phyloP scores from a whole-genome alignment of 2,888 invertebrate genomes.

The Cylloceria caligata region DNA sequence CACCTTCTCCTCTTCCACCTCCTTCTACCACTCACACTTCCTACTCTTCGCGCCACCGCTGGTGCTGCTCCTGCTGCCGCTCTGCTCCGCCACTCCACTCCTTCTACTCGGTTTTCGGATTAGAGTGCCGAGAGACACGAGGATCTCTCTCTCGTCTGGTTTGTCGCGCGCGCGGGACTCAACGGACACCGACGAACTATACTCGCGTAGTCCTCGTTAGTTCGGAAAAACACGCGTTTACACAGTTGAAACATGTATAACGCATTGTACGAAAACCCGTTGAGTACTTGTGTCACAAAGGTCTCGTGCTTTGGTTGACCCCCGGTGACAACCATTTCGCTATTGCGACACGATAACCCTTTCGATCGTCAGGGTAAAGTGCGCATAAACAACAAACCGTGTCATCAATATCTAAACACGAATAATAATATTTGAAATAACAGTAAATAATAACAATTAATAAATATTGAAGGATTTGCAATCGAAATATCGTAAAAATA shows the following conservation, averaged over 20 bases:
- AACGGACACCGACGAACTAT: constrained; percentile 20
- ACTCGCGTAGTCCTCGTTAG: constrained; percentile 20
- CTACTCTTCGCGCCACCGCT: constrained; percentile 55
- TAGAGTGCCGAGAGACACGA: constrained; percentile 69
- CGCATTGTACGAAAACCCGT: not conserved
- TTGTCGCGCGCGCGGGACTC: constrained; percentile 46
- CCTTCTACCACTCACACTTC: constrained; percentile 35
- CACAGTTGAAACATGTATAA: not conserved
- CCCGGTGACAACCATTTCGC: not conserved
- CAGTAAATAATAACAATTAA: not conserved
- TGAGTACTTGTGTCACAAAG: not conserved
- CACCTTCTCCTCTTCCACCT: constrained; percentile 56
- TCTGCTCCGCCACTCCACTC: constrained; percentile 48
- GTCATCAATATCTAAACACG: not conserved
- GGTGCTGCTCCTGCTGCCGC: constrained; percentile 40
- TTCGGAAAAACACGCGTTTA: not conserved
- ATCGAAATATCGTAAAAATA: constrained; percentile 2
- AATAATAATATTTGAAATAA: not conserved
- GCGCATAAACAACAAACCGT: not conserved
- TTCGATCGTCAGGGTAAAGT: not conserved
- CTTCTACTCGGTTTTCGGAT: constrained; percentile 70
- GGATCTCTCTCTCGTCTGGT: constrained; percentile 54
- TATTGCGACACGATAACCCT: not conserved
- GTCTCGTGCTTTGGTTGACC: constrained; percentile 11
- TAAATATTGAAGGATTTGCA: not conserved